These are phyloP conservation scores for Microctonus aethiopoides DNA, from an alignment of 2,888 invertebrate species.

Conservation along the genomic window DNA sequence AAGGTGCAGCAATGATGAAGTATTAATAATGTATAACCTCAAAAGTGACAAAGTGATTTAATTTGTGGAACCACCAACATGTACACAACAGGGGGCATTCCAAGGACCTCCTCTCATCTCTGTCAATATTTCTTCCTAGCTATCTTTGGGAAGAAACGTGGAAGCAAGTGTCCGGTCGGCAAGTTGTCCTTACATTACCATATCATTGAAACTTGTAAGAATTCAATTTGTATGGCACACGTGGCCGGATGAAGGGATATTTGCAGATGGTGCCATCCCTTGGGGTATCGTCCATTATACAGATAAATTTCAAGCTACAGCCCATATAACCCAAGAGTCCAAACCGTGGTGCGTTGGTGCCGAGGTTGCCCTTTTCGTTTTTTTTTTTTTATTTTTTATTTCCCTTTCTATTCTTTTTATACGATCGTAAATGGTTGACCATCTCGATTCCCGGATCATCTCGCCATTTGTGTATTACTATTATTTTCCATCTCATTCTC, in stretches of 20 bases:
- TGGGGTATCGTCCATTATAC: constrained; percentile 49
- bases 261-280: constrained; percentile 52
- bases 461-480: constrained; percentile 23
- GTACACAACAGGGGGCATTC: not conserved
- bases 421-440: constrained; percentile 33
- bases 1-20: too few relatives aligned
- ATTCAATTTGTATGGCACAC: constrained; percentile 54
- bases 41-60: too few relatives aligned
- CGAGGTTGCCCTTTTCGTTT: constrained; percentile 20
- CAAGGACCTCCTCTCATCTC: not conserved
- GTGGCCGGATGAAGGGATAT: constrained; percentile 52
- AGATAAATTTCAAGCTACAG: constrained; percentile 46
- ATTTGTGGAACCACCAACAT: too few relatives aligned
- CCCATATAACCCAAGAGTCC: constrained; percentile 20
- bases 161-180: constrained; percentile 50
- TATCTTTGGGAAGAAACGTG: not conserved
- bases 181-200: constrained; percentile 52
- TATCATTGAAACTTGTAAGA: constrained; percentile 54
- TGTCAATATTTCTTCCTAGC: not conserved
- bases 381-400: not conserved
- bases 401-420: constrained; percentile 23
- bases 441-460: constrained; percentile 32
- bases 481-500: constrained; percentile 12
- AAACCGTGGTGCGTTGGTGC: constrained; percentile 22
- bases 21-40: too few relatives aligned